Conservation (phyloP, 2,888 invertebrate species). For the Zaprionus bogoriensis region DNA sequence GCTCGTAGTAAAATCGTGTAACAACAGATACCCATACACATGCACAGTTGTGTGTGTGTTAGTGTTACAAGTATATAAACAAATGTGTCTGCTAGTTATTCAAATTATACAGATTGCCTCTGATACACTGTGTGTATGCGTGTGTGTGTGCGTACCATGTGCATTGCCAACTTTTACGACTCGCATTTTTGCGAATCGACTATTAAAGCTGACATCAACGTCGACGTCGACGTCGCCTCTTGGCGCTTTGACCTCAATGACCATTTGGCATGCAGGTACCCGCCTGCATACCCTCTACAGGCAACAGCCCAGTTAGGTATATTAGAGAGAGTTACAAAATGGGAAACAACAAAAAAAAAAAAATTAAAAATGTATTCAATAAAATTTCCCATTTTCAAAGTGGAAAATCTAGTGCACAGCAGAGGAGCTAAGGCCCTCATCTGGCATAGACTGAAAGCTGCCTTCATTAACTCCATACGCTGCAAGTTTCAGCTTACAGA, state of each 20-base stretch:
- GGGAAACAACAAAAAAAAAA: no score
- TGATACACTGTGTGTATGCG: not conserved
- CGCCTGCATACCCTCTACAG: slow-evolving; percentile 18
- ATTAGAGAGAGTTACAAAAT: not conserved
- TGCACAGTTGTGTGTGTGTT: no score
- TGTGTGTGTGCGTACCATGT: slow-evolving; percentile 4
- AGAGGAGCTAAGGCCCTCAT: no score
- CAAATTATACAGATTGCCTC: slow-evolving; percentile 7
- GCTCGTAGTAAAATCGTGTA: not conserved
- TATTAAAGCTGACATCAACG: slow-evolving; percentile 16
- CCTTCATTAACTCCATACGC: no score
- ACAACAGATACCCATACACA: not conserved
- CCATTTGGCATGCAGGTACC: slow-evolving; percentile 42
- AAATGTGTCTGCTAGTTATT: slow-evolving; percentile 11
- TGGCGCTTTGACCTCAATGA: slow-evolving; percentile 60
- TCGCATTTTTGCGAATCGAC: slow-evolving; percentile 16
- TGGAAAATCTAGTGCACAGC: no score
- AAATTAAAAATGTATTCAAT: no score
- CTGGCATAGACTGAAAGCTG: no score
- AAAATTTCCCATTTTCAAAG: no score
- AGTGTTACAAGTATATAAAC: no score
- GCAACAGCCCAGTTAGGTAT: not conserved
- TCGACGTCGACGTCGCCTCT: slow-evolving; percentile 20
- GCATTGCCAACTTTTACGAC: slow-evolving; percentile 22
- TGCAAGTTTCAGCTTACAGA: not conserved